These are phyloP conservation scores for Crocidura indochinensis DNA, from an alignment of 2,797 vertebrate genomes.

Conservation along the genomic window DNA sequence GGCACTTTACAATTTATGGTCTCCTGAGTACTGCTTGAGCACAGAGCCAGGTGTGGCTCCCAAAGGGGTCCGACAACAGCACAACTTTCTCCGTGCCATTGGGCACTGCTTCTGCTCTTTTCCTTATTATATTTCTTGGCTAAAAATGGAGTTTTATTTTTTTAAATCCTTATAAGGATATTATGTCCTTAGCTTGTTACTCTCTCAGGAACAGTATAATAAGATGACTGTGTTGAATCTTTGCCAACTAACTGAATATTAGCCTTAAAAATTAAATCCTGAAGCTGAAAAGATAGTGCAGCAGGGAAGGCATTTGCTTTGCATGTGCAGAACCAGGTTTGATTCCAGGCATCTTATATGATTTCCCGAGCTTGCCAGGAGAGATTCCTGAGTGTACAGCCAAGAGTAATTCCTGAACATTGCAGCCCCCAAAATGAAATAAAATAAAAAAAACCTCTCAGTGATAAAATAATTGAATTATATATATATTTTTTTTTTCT, in stretches of 20 bases:
- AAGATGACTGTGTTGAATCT: not conserved
- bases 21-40: too few species aligned
- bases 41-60: too few species aligned
- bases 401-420: too few species aligned
- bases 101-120: not conserved
- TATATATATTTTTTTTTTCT: not conserved
- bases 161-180: not conserved
- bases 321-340: too few species aligned
- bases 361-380: too few species aligned
- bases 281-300: too few species aligned
- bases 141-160: not conserved
- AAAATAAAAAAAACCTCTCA: not conserved
- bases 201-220: not conserved
- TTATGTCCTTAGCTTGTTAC: not conserved
- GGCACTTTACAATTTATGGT: too few species aligned
- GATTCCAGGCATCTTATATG: too few species aligned
- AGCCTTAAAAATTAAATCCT: not conserved
- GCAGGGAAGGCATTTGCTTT: too few species aligned
- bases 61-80: not conserved
- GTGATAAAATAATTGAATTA: not conserved
- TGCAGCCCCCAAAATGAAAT: too few species aligned
- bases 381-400: too few species aligned
- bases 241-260: not conserved
- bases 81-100: not conserved
- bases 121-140: constrained; percentile 11